Conservation (phyloP, 2,888 invertebrate species). For the Aricia artaxerxes region DNA sequence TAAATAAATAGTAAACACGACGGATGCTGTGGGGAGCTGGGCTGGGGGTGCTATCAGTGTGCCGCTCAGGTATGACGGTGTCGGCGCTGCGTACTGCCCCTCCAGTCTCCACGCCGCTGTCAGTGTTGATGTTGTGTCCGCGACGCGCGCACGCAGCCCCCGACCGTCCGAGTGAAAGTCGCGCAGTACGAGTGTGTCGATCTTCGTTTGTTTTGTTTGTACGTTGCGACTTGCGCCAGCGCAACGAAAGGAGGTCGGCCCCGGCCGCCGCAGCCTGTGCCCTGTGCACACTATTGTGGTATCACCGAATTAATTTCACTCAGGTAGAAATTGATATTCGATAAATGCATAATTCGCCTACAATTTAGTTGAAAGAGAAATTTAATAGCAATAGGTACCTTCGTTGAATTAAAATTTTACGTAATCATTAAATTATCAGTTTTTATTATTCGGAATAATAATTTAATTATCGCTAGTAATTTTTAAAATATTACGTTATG, state of each 20-base stretch:
- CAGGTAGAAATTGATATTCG: background rate
- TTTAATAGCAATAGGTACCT: background rate
- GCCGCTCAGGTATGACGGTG: conserved; percentile 58
- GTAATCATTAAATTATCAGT: background rate
- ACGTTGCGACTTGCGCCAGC: conserved; percentile 68
- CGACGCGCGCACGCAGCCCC: conserved; percentile 64
- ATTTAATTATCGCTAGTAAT: background rate
- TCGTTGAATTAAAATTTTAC: background rate
- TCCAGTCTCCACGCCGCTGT: conserved; percentile 45
- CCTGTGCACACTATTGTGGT: conserved; percentile 66
- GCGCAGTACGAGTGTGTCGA: conserved; percentile 71
- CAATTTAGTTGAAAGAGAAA: background rate
- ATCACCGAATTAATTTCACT: conserved; percentile 44
- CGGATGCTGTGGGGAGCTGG: conserved; percentile 45
- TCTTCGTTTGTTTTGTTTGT: conserved; percentile 77
- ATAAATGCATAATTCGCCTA: background rate
- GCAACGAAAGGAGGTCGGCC: conserved; percentile 78
- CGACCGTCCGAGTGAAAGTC: conserved; percentile 71
- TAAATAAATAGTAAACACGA: conserved; percentile 32
- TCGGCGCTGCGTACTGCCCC: conserved; percentile 45
- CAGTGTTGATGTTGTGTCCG: conserved; percentile 69
- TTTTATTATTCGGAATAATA: background rate
- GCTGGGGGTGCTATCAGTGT: conserved; percentile 52
- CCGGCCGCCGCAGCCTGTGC: conserved; percentile 62
- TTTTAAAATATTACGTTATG: background rate